Conservation (phyloP, 2,113 vertebrate genomes). For the Erythrolamprus reginae region DNA sequence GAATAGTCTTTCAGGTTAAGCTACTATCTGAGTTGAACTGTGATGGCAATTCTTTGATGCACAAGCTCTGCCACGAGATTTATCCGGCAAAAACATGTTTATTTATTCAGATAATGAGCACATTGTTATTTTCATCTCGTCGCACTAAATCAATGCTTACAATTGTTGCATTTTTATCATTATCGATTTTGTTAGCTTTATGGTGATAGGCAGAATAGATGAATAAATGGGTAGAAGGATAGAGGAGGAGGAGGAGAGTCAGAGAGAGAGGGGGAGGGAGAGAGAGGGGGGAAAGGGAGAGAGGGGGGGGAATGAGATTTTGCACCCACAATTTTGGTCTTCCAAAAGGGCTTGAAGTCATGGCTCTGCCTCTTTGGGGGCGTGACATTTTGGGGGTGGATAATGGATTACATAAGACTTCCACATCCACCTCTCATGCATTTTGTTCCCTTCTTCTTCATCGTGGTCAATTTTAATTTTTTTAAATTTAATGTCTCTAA, state of each 20-base stretch:
- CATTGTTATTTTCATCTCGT: neutral
- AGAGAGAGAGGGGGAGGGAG: too few species aligned
- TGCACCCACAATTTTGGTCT: neutral
- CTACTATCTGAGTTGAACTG: neutral
- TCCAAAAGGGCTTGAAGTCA: neutral
- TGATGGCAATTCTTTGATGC: neutral
- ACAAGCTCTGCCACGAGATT: neutral
- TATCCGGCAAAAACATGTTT: neutral
- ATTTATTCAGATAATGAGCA: neutral
- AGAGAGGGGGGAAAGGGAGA: too few species aligned
- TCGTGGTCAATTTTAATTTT: too few species aligned
- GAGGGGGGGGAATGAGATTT: too few species aligned
- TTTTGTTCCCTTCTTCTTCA: too few species aligned
- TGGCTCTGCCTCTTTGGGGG: neutral
- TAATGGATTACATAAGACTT: neutral
- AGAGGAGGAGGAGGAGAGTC: neutral
- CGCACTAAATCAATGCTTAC: neutral
- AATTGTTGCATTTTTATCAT: neutral
- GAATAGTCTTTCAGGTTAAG: neutral
- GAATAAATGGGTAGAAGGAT: neutral
- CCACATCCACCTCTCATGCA: neutral
- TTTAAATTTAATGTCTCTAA: neutral
- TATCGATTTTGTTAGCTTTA: neutral
- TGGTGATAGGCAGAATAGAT: neutral
- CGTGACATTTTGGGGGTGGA: neutral